Evolutionary conservation across 2,888 invertebrate genomes (phyloP).

Genomic region (Marasmarcha lunaedactyla): DNA sequence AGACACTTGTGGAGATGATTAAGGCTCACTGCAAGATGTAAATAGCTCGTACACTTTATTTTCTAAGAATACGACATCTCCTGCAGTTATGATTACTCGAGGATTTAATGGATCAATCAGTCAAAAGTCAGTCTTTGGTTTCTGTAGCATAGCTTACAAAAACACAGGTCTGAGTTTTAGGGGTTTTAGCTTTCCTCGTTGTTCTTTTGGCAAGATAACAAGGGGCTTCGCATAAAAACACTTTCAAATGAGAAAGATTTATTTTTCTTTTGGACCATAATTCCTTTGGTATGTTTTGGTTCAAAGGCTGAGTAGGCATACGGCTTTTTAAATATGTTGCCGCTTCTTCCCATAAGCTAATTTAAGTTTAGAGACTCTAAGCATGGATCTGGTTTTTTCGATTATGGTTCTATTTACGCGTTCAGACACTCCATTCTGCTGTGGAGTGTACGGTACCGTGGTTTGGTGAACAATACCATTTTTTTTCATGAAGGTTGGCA

Average conservation of each 20-base stretch:
- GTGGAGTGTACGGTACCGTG: no score
- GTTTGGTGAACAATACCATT: no score
- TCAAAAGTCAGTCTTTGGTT: not conserved
- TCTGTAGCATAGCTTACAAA: not conserved
- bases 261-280: not conserved
- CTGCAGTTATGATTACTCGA: constrained; percentile 1
- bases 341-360: no score
- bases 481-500: no score
- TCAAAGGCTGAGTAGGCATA: constrained; percentile 1
- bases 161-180: not conserved
- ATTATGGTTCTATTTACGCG: no score
- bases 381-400: no score
- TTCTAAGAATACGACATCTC: constrained; percentile 2
- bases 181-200: constrained; percentile 1
- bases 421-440: no score
- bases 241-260: constrained; percentile 1
- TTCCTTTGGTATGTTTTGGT: not conserved
- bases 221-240: constrained; percentile 3
- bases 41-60: not conserved
- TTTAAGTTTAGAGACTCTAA: no score
- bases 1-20: not conserved
- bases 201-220: constrained; percentile 2
- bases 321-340: not conserved
- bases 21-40: not conserved
- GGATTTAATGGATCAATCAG: not conserved